Evolutionary conservation across 1,140 invertebrate genomes (phyloP).

Genomic region (Whitmania pigra): DNA sequence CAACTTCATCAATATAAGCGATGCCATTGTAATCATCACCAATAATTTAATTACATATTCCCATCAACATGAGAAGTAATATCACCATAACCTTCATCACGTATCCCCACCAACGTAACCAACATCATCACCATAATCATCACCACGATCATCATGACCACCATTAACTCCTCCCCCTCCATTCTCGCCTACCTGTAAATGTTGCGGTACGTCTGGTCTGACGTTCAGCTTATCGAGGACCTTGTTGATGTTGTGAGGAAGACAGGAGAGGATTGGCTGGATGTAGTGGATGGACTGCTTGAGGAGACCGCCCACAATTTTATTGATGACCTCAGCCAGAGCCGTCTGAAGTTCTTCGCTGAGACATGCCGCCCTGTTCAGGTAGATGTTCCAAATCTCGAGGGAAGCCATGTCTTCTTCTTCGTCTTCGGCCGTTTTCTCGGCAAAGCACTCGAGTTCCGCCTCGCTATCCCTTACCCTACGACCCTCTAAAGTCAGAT

Average conservation of each 20-base stretch:
- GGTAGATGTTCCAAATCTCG: conserved; percentile 24
- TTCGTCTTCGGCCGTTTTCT: conserved; percentile 20
- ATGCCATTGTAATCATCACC: too few relatives aligned
- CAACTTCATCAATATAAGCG: too few relatives aligned
- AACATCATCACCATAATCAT: too few relatives aligned
- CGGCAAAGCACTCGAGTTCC: conserved; percentile 25
- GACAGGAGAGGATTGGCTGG: conserved; percentile 25
- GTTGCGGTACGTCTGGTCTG: conserved; percentile 21
- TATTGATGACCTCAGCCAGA: conserved; percentile 26
- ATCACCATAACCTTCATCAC: too few relatives aligned
- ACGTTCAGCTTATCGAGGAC: conserved; percentile 24
- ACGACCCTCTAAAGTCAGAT: conserved; percentile 18
- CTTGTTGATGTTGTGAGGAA: conserved; percentile 22
- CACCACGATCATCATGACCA: too few relatives aligned
- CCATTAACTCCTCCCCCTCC: too few relatives aligned
- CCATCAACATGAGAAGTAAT: too few relatives aligned
- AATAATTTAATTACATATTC: too few relatives aligned
- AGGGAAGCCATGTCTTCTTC: background rate
- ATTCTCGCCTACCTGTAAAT: background rate
- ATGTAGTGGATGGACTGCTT: conserved; percentile 27
- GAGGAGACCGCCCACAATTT: conserved; percentile 24
- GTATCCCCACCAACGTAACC: too few relatives aligned
- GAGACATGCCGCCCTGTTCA: conserved; percentile 19
- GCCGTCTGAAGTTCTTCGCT: conserved; percentile 24
- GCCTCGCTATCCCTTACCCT: conserved; percentile 19